Percentiles rank a stretch among this genome's conserved stretches.
Conservation (phyloP, 2,888 invertebrate genomes). For the Napeogenes sylphis region DNA sequence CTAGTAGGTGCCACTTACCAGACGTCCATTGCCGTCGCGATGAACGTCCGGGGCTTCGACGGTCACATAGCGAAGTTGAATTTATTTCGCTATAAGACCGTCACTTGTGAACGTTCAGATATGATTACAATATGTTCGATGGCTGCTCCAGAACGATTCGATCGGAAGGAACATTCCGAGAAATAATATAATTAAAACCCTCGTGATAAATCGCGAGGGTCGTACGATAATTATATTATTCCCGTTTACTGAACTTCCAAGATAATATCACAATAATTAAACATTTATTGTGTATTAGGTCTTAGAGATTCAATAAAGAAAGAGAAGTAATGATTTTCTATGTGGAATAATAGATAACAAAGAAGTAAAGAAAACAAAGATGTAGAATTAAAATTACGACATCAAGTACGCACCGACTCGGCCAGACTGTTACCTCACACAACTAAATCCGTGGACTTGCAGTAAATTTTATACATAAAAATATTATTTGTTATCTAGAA, state of each 20-base stretch:
- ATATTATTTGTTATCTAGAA: neutral
- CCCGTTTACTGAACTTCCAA: neutral
- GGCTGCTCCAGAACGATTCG: conserved; percentile 1
- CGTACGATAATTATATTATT: neutral
- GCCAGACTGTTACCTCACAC: conserved; percentile 5
- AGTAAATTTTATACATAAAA: conserved; percentile 7
- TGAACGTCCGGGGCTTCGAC: neutral
- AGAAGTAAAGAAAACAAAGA: conserved; percentile 1
- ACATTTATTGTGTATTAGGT: neutral
- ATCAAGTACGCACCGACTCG: conserved; percentile 37
- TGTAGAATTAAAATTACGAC: neutral
- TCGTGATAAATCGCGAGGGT: neutral
- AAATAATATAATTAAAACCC: conserved; percentile 3
- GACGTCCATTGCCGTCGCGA: neutral
- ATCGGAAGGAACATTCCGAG: neutral
- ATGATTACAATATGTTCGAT: neutral
- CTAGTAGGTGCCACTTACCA: neutral
- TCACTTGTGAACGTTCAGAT: neutral
- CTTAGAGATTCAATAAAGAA: neutral
- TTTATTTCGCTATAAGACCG: neutral
- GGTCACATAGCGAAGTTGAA: neutral
- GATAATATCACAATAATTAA: neutral
- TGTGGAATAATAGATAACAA: conserved; percentile 5
- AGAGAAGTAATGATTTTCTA: neutral
- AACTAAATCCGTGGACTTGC: conserved; percentile 1